These are phyloP conservation scores for Zhuqinia jingwanae DNA, from an alignment of 2,888 invertebrate genomes.

Conservation along the genomic window DNA sequence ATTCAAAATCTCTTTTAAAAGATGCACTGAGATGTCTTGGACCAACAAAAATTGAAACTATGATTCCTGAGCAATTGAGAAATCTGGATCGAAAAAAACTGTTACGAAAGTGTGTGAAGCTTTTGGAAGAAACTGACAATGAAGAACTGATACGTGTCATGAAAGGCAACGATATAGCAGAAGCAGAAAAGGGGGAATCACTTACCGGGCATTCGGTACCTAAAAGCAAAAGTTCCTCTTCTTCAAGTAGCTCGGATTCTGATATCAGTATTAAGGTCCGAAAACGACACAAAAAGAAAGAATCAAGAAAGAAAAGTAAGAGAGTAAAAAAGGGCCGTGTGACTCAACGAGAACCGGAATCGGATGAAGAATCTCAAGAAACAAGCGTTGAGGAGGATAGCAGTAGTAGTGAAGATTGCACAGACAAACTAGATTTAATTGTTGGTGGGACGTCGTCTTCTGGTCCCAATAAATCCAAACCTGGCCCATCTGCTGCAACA, in stretches of 20 bases:
- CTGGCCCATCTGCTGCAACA: background rate
- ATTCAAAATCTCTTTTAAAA: constrained; percentile 23
- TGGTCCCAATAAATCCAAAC: background rate
- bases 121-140: constrained; percentile 42
- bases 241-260: background rate
- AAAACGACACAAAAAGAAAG: constrained; percentile 36
- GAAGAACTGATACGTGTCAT: constrained; percentile 24
- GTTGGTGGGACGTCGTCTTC: background rate
- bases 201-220: background rate
- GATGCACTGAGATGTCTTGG: constrained; percentile 33
- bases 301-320: constrained; percentile 7
- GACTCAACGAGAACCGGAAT: background rate
- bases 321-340: background rate
- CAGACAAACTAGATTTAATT: background rate
- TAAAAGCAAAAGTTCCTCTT: no score
- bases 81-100: background rate
- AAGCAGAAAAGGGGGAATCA: background rate
- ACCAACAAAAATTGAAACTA: background rate
- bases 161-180: background rate
- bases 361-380: constrained; percentile 32
- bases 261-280: background rate
- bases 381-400: background rate
- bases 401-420: background rate
- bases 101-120: background rate
- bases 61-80: constrained; percentile 34